phyloP scores from a whole-genome alignment of 1,140 invertebrate species.

The Camponotus pennsylvanicus region DNA sequence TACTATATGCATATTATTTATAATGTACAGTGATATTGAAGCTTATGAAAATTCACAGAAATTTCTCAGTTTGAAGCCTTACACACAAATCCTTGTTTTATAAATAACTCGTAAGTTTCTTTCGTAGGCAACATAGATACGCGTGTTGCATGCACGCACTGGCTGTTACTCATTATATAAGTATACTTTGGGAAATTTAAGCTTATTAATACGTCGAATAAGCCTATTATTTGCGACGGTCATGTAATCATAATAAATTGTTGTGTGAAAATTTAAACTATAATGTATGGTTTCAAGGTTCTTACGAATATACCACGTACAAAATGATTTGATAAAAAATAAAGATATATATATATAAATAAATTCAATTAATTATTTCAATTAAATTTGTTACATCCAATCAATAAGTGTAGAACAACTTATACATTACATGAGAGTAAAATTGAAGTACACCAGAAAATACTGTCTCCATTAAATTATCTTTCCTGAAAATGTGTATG shows the following conservation, averaged over 20 bases:
- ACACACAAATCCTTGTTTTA: slow-evolving; percentile 22
- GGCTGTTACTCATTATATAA: slow-evolving; percentile 7
- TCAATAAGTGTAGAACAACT: not conserved
- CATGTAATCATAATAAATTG: not conserved
- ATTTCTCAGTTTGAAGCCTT: not conserved
- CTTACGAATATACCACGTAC: not conserved
- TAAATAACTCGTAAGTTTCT: slow-evolving; percentile 42
- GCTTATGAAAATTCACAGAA: not conserved
- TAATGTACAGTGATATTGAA: not conserved
- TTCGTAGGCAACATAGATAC: slow-evolving; percentile 3
- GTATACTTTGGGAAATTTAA: slow-evolving; percentile 31
- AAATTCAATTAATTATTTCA: not conserved
- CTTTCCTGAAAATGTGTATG: not conserved
- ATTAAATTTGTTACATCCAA: not conserved
- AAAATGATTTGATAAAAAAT: not conserved
- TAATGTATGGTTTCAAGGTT: not conserved
- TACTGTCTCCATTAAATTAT: not conserved
- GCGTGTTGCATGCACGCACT: slow-evolving; percentile 1
- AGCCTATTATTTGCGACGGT: slow-evolving; percentile 6
- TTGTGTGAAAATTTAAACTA: not conserved
- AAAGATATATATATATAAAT: too few relatives aligned
- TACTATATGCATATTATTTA: not conserved
- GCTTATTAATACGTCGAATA: slow-evolving; percentile 35
- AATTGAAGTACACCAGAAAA: not conserved
- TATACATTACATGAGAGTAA: not conserved